Percentiles rank a stretch among this genome's conserved stretches.
These are phyloP conservation scores for Chionoecetes opilio DNA, from an alignment of 1,140 invertebrate species.

Conservation along the genomic window DNA sequence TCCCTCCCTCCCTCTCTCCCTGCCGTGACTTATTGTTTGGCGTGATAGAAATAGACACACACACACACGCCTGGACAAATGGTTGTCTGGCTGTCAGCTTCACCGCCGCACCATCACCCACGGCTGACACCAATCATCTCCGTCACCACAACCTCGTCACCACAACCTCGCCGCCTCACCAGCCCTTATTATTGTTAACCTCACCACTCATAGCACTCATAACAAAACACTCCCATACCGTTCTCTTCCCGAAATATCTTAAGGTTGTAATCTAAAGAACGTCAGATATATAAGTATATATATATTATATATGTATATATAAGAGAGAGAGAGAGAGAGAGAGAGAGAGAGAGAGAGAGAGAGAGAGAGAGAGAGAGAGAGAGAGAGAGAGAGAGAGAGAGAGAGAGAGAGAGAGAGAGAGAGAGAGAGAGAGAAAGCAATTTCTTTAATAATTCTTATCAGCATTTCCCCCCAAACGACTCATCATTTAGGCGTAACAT, in stretches of 20 bases:
- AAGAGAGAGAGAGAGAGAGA: conserved; percentile 18
- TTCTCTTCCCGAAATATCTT: too few relatives aligned
- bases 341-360: conserved; percentile 16
- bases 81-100: not conserved
- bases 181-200: not conserved
- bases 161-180: too few relatives aligned
- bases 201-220: not conserved
- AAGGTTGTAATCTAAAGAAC: too few relatives aligned
- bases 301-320: too few relatives aligned
- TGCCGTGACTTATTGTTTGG: not conserved
- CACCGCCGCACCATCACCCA: not conserved
- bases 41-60: not conserved
- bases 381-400: too few relatives aligned
- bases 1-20: too few relatives aligned
- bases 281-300: too few relatives aligned
- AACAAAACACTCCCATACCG: too few relatives aligned
- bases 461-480: not conserved
- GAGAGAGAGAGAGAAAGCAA: too few relatives aligned
- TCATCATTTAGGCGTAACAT: not conserved
- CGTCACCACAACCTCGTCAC: not conserved
- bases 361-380: not conserved
- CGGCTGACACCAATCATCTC: conserved; percentile 13
- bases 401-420: too few relatives aligned
- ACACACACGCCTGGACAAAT: not conserved
- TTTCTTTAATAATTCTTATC: not conserved